phyloP scores from a whole-genome alignment of 2,113 vertebrate species.

The Semicossyphus pulcher region DNA sequence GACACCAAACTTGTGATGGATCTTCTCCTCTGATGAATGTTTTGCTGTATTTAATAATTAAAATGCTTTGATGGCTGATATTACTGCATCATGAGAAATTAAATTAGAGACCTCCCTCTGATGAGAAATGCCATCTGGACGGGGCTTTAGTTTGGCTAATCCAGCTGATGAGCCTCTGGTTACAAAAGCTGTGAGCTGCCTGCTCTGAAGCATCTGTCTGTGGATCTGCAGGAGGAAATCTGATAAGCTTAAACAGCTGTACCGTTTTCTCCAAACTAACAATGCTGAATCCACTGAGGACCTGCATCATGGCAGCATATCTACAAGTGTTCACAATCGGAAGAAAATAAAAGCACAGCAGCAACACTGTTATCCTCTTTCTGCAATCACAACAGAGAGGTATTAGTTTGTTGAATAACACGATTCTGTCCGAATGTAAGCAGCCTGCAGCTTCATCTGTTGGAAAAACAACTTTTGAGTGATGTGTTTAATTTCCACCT shows the following conservation, averaged over 20 bases:
- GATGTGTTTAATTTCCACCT: not conserved
- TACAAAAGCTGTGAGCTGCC: slow-evolving; percentile 5
- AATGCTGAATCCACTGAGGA: not conserved
- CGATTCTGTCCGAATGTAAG: not conserved
- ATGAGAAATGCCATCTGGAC: slow-evolving; percentile 41
- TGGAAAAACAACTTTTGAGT: not conserved
- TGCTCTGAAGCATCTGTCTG: slow-evolving; percentile 35
- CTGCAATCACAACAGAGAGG: not conserved
- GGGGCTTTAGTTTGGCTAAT: slow-evolving; percentile 1
- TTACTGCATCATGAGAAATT: slow-evolving; percentile 25
- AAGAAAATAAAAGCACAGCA: not conserved
- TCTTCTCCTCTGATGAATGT: slow-evolving; percentile 1
- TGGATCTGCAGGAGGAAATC: slow-evolving; percentile 4
- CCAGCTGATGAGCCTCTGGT: not conserved
- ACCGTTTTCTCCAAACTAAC: not conserved
- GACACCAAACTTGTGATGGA: slow-evolving; percentile 7
- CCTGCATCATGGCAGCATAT: not conserved
- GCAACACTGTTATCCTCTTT: not conserved
- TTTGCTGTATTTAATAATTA: slow-evolving; percentile 30
- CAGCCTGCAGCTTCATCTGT: not conserved
- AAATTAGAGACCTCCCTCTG: slow-evolving; percentile 23
- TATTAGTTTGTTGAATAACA: not conserved
- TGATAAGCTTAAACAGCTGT: slow-evolving; percentile 19
- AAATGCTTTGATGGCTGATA: slow-evolving; percentile 13
- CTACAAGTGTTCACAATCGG: not conserved